Evolutionary conservation across 92 coral and sea anemone species (phyloP).

Genomic region (Muricea muricata): DNA sequence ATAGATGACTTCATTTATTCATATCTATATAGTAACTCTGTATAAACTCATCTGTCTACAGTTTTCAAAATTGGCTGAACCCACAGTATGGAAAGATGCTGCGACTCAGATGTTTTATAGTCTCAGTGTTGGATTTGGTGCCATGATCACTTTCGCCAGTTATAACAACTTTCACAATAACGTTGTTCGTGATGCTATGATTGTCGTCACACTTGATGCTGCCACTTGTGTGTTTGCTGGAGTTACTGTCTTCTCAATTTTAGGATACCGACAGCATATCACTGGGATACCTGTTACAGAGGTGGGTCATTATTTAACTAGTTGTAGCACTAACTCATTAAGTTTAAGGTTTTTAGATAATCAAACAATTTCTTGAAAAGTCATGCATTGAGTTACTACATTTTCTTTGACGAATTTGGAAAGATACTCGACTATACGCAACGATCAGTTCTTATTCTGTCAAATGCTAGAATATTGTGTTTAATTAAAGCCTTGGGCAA

Average conservation of each 20-base stretch:
- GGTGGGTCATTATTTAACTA: background rate
- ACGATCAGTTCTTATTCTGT: no score
- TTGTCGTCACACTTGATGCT: conserved; percentile 55
- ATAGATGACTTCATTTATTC: no score
- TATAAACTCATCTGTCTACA: conserved; percentile 66
- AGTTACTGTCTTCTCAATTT: conserved; percentile 51
- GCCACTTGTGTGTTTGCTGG: conserved; percentile 68
- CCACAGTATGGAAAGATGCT: conserved; percentile 84
- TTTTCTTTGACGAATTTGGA: no score
- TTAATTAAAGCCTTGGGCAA: no score
- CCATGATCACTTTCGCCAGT: conserved; percentile 72
- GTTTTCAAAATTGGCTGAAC: conserved; percentile 60
- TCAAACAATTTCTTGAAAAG: no score
- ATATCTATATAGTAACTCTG: conserved; percentile 34
- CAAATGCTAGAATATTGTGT: no score
- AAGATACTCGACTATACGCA: no score
- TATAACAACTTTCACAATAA: conserved; percentile 75
- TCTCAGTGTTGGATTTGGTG: conserved; percentile 78
- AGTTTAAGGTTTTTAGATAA: no score
- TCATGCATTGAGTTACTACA: no score
- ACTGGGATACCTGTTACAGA: conserved; percentile 69
- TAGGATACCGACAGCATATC: conserved; percentile 74
- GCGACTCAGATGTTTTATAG: conserved; percentile 80
- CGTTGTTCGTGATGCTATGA: conserved; percentile 79
- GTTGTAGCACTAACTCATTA: no score